These are phyloP conservation scores for Crossaster papposus DNA, from an alignment of 53 echinoderm and acorn worm genomes.

Conservation along the genomic window DNA sequence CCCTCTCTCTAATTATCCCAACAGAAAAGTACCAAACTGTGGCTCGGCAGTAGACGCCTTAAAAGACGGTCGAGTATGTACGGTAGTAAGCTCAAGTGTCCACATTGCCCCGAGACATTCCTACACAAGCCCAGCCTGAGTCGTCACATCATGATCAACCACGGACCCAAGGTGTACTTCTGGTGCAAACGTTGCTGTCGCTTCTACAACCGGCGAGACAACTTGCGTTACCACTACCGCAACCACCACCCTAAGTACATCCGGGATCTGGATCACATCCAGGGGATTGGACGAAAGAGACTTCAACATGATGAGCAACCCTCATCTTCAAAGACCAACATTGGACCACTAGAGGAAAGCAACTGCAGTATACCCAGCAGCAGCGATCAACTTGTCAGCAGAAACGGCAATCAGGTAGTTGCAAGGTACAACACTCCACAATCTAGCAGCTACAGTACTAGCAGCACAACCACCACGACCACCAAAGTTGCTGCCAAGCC, in stretches of 20 bases:
- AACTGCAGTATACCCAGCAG: not conserved
- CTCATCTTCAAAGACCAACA: not conserved
- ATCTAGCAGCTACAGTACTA: not conserved
- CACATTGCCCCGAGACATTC: not conserved
- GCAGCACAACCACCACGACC: not conserved
- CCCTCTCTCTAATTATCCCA: not conserved
- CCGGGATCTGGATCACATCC: constrained; percentile 17
- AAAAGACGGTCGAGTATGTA: not conserved
- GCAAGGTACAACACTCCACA: not conserved
- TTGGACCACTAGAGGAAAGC: not conserved
- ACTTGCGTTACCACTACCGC: constrained; percentile 33
- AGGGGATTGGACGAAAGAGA: not conserved
- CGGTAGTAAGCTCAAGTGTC: not conserved
- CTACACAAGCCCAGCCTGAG: constrained; percentile 15
- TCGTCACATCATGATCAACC: constrained; percentile 11
- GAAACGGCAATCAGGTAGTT: not conserved
- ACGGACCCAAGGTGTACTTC: constrained; percentile 26
- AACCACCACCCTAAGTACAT: constrained; percentile 31
- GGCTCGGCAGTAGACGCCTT: not conserved
- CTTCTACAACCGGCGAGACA: constrained; percentile 43
- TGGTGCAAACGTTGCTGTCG: constrained; percentile 34
- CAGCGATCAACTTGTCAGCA: not conserved
- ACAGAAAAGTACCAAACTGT: not conserved
- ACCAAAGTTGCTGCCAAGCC: not conserved
- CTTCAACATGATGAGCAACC: not conserved